phyloP scores from a whole-genome alignment of 2,888 invertebrate species.

The Plebejus anna region DNA sequence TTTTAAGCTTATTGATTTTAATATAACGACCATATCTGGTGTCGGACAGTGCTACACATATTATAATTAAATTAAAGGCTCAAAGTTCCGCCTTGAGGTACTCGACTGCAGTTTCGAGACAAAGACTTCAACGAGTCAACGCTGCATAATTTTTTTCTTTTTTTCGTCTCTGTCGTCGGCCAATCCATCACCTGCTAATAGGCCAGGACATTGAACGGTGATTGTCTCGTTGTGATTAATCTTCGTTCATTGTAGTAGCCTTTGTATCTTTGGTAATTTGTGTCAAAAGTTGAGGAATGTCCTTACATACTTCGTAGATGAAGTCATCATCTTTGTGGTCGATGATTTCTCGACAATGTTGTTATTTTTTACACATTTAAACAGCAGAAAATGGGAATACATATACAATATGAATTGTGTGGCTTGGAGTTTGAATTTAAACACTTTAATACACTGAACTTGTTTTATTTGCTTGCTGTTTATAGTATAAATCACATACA shows the following conservation, averaged over 20 bases:
- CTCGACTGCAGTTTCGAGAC: not conserved
- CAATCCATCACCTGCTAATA: constrained; percentile 11
- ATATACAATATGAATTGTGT: no score
- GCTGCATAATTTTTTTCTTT: not conserved
- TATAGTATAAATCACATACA: no score
- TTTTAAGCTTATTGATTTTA: constrained; percentile 39
- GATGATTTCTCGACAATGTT: constrained; percentile 25
- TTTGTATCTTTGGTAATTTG: not conserved
- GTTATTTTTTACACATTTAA: not conserved
- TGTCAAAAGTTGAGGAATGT: constrained; percentile 10
- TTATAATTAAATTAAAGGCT: constrained; percentile 21
- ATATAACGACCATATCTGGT: constrained; percentile 35
- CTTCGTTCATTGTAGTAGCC: constrained; percentile 13
- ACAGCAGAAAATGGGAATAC: not conserved
- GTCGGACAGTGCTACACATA: constrained; percentile 9
- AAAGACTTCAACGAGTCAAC: constrained; percentile 18
- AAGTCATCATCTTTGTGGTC: constrained; percentile 7
- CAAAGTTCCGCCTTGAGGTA: constrained; percentile 21
- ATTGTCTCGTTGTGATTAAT: constrained; percentile 12
- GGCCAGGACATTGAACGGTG: constrained; percentile 1
- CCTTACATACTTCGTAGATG: not conserved
- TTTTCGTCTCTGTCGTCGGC: not conserved
- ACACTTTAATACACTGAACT: no score
- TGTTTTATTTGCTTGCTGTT: no score
- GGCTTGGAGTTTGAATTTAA: no score